These are phyloP conservation scores for Tanaodytes sp. DNA, from an alignment of 2,888 invertebrate species.

Conservation along the genomic window DNA sequence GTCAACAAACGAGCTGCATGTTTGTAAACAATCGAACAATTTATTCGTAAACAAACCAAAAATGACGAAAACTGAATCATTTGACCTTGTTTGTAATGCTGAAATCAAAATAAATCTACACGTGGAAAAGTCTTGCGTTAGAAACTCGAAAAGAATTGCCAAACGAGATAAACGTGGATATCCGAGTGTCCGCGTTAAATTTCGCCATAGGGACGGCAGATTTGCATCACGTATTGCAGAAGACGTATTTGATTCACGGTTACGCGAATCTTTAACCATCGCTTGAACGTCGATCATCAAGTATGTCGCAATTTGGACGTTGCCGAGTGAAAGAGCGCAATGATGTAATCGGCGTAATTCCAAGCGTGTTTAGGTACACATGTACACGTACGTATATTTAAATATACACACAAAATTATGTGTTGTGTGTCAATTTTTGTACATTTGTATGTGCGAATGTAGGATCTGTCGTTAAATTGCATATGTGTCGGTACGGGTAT, in stretches of 20 bases:
- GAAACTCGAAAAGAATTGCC: too few species aligned
- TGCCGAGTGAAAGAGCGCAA: conserved; percentile 31
- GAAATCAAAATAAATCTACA: too few species aligned
- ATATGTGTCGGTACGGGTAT: conserved; percentile 3
- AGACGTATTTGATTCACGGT: conserved; percentile 27
- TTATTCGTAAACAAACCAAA: too few species aligned
- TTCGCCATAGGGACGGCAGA: conserved; percentile 6
- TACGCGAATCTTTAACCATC: conserved; percentile 25
- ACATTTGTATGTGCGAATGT: conserved; percentile 3
- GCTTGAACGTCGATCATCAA: conserved; percentile 39
- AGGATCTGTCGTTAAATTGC: background rate
- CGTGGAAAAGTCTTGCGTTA: too few species aligned
- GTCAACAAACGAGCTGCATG: too few species aligned
- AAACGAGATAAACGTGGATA: too few species aligned
- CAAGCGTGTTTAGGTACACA: background rate
- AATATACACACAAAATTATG: too few species aligned
- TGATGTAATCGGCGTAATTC: background rate
- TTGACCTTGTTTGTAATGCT: too few species aligned
- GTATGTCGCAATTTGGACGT: conserved; percentile 35
- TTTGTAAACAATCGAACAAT: too few species aligned
- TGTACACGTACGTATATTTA: background rate
- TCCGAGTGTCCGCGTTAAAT: too few species aligned
- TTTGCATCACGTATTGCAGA: conserved; percentile 39
- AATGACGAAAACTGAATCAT: too few species aligned
- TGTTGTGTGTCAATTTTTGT: too few species aligned